A percentile compares a stretch with the other conserved stretches of the same genome.
Evolutionary conservation across 2,113 vertebrate genomes (phyloP).

Genomic region (Proteles cristata): DNA sequence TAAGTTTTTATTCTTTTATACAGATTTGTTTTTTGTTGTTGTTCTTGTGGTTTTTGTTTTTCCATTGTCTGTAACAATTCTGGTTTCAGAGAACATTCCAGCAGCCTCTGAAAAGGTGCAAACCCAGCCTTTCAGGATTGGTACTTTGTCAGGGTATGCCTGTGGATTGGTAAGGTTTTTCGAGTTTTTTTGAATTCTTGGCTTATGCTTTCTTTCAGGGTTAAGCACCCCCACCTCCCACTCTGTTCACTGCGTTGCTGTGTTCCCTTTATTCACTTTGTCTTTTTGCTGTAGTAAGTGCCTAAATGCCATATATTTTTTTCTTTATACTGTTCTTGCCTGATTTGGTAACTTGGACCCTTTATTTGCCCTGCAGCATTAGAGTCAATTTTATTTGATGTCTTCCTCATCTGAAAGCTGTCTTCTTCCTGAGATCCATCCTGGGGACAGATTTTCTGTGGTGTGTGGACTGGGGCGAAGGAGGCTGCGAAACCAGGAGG

Average conservation of each 20-base stretch:
- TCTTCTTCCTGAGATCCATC: background rate
- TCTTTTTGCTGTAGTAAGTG: background rate
- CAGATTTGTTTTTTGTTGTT: background rate
- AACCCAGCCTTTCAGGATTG: background rate
- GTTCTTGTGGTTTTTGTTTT: background rate
- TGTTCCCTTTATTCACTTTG: background rate
- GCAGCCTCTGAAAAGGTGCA: background rate
- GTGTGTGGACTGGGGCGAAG: rapidly evolving
- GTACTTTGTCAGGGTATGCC: background rate
- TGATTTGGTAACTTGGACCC: background rate
- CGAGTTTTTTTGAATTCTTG: background rate
- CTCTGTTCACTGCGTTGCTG: background rate
- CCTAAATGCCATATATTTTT: background rate
- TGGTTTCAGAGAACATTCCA: background rate
- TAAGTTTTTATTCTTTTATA: background rate
- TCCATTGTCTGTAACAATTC: background rate
- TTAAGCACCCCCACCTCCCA: background rate
- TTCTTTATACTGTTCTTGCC: background rate
- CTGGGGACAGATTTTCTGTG: background rate
- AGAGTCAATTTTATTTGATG: background rate
- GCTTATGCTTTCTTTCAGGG: background rate
- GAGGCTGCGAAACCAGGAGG: background rate
- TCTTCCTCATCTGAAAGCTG: background rate
- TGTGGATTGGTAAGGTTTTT: background rate
- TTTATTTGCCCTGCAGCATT: background rate